phyloP scores from a whole-genome alignment of 2,888 invertebrate species.

The Chalcosyrphus nemorum region DNA sequence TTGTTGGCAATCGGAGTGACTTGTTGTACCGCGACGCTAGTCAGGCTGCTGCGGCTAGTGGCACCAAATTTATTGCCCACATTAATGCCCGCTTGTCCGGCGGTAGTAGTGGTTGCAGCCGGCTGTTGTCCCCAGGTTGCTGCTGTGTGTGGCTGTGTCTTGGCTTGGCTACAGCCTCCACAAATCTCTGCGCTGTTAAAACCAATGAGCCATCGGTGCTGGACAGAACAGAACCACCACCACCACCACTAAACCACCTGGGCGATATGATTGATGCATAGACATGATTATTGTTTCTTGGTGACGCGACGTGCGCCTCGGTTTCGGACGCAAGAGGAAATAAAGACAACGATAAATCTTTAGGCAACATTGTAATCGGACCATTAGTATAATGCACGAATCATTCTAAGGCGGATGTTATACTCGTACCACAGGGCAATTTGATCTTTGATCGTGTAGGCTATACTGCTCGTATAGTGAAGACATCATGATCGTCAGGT shows the following conservation, averaged over 20 bases:
- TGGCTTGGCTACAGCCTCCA: constrained; percentile 48
- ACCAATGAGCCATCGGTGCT: constrained; percentile 56
- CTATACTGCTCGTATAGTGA: too few species aligned
- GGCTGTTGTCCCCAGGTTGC: constrained; percentile 60
- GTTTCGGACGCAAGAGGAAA: constrained; percentile 22
- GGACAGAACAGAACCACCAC: too few species aligned
- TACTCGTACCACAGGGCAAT: constrained; percentile 46
- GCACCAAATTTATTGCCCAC: constrained; percentile 72
- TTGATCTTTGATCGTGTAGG: constrained; percentile 68
- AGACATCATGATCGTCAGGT: constrained; percentile 72
- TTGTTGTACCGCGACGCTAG: constrained; percentile 49
- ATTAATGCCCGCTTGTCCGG: constrained; percentile 68
- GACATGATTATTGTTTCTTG: constrained; percentile 71
- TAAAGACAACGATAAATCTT: constrained; percentile 46
- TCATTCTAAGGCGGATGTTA: constrained; percentile 68
- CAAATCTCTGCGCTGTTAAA: constrained; percentile 57
- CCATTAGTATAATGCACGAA: constrained; percentile 70
- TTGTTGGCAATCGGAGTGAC: constrained; percentile 70
- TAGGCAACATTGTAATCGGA: constrained; percentile 65
- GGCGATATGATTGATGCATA: constrained; percentile 72
- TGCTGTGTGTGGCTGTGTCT: constrained; percentile 48
- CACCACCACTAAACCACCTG: constrained; percentile 69
- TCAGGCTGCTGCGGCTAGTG: constrained; percentile 50
- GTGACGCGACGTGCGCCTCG: constrained; percentile 59
- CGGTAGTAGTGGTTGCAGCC: constrained; percentile 50